A percentile compares a stretch with the other conserved stretches of the same genome.
Conservation (phyloP, 1,140 invertebrate species). For the Drosophila melanica region DNA sequence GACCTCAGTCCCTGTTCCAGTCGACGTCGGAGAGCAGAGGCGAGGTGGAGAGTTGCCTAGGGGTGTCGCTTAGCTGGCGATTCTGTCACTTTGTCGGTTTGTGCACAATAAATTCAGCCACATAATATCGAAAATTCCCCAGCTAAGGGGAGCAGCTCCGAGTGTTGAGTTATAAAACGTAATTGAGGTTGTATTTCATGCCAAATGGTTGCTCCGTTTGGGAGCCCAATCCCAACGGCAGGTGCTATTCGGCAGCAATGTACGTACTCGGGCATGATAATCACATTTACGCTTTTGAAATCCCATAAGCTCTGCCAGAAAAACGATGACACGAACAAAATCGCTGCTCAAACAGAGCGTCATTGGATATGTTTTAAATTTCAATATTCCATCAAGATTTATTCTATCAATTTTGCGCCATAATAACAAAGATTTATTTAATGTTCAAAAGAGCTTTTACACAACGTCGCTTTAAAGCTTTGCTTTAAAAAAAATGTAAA, state of each 20-base stretch:
- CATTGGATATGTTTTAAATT: conserved; percentile 13
- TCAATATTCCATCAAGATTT: conserved; percentile 26
- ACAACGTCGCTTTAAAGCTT: background rate
- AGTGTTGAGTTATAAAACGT: conserved; percentile 80
- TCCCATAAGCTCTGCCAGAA: conserved; percentile 18
- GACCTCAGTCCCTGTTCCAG: conserved; percentile 4
- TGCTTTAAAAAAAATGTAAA: background rate
- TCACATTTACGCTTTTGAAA: conserved; percentile 29
- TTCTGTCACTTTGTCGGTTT: conserved; percentile 58
- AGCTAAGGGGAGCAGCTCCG: conserved; percentile 21
- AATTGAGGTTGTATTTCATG: conserved; percentile 82
- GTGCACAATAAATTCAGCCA: conserved; percentile 72
- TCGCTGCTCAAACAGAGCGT: background rate
- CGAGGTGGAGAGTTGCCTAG: background rate
- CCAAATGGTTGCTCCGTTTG: conserved; percentile 55
- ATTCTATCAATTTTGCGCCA: conserved; percentile 3
- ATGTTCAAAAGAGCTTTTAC: background rate
- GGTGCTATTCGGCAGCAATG: conserved; percentile 3
- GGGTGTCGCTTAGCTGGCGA: conserved; percentile 42
- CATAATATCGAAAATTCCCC: conserved; percentile 79
- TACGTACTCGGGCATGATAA: conserved; percentile 25
- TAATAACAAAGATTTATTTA: conserved; percentile 6
- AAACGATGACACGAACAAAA: conserved; percentile 13
- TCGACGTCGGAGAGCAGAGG: background rate
- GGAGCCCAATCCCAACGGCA: conserved; percentile 17